These are phyloP conservation scores for Harpagoxenus sublaevis DNA, from an alignment of 2,888 invertebrate species.

Conservation along the genomic window DNA sequence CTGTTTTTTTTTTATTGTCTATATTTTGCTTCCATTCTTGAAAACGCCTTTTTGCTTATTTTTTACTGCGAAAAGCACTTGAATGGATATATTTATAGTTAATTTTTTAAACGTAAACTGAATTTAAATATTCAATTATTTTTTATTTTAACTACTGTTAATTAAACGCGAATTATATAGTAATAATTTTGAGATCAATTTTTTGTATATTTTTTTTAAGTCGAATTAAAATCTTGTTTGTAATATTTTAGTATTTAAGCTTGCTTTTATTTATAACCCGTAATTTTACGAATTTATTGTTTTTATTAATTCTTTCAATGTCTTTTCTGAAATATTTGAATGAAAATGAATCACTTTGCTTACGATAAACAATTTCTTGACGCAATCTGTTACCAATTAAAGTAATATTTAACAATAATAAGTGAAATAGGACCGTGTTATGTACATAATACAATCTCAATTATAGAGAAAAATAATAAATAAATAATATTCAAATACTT, in stretches of 20 bases:
- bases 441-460: too few species aligned
- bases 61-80: background rate
- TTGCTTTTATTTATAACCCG: background rate
- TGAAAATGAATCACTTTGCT: background rate
- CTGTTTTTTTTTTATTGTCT: background rate
- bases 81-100: background rate
- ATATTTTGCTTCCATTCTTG: background rate
- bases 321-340: background rate
- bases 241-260: background rate
- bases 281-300: background rate
- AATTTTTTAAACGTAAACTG: background rate
- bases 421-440: too few species aligned
- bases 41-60: background rate
- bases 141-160: background rate
- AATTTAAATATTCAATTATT: background rate
- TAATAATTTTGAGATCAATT: conserved; percentile 1
- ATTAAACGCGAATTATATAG: background rate
- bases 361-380: background rate
- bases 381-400: background rate
- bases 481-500: background rate
- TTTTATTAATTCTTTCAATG: background rate
- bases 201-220: background rate
- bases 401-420: background rate
- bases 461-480: too few species aligned
- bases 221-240: background rate